A percentile compares a stretch with the other conserved stretches of the same genome.
These are phyloP conservation scores for Erpetoichthys calabaricus DNA, from an alignment of 2,797 vertebrate genomes.

Conservation along the genomic window DNA sequence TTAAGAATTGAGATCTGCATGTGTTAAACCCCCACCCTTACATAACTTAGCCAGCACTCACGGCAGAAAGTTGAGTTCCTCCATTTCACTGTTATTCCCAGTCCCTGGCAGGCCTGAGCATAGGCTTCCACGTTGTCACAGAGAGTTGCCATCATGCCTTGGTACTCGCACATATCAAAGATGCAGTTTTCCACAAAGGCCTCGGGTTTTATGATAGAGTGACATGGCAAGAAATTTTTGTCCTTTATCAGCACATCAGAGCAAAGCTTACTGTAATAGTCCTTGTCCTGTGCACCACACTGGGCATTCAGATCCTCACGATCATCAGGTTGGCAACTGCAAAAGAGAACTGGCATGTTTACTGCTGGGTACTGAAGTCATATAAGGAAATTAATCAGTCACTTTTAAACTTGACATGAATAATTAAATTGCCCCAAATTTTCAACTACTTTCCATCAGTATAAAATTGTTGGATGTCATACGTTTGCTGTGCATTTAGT, in stretches of 20 bases:
- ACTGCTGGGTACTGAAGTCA: neutral
- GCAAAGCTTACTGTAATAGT: slow-evolving; percentile 31
- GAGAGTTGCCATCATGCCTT: slow-evolving; percentile 52
- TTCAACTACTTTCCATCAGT: no score
- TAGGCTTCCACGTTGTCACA: slow-evolving; percentile 59
- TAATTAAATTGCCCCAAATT: no score
- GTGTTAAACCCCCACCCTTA: no score
- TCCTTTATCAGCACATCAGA: slow-evolving; percentile 29
- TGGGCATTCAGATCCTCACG: slow-evolving; percentile 36
- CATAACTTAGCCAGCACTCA: slow-evolving; percentile 27
- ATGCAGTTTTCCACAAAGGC: slow-evolving; percentile 42
- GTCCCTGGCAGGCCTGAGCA: slow-evolving; percentile 53
- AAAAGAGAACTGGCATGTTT: neutral
- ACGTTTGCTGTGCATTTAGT: no score
- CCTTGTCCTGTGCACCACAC: slow-evolving; percentile 36
- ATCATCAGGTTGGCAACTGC: slow-evolving; percentile 39
- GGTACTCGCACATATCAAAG: slow-evolving; percentile 61
- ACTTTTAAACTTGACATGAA: no score
- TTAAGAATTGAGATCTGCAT: no score
- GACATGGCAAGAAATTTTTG: slow-evolving; percentile 43
- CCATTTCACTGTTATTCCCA: slow-evolving; percentile 50
- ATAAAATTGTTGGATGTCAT: neutral
- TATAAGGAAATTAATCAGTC: neutral
- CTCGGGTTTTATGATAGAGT: slow-evolving; percentile 27
- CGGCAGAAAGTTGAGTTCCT: slow-evolving; percentile 60